A percentile compares a stretch with the other conserved stretches of the same genome.
phyloP scores from a whole-genome alignment of 2,113 vertebrate genomes.

The Prochilodus magdalenae region DNA sequence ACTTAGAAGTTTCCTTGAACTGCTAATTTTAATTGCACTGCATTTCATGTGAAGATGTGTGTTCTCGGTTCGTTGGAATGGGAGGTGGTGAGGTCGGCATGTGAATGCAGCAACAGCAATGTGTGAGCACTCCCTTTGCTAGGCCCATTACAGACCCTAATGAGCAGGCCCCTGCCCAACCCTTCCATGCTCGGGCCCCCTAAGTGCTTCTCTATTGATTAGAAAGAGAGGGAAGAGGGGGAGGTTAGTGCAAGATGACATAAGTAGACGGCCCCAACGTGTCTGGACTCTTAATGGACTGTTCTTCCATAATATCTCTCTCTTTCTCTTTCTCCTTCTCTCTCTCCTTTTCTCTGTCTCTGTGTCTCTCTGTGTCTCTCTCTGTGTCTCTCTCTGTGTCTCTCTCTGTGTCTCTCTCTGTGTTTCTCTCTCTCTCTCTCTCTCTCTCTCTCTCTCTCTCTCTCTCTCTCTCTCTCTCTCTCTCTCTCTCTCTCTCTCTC shows the following conservation, averaged over 20 bases:
- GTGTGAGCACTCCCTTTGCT: constrained; percentile 20
- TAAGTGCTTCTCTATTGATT: constrained; percentile 66
- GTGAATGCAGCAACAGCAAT: constrained; percentile 8
- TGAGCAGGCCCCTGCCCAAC: constrained; percentile 36
- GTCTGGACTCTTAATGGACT: constrained; percentile 60
- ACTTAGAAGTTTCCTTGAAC: not conserved
- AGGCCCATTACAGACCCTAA: constrained; percentile 39
- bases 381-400: not conserved
- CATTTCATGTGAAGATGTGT: not conserved
- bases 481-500: not conserved
- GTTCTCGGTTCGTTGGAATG: not conserved
- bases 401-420: constrained; percentile 12
- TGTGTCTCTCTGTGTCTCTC: too few relatives aligned
- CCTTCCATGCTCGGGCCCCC: constrained; percentile 33
- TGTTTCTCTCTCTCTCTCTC: constrained; percentile 11
- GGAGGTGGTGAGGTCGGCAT: not conserved
- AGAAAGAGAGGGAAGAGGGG: constrained; percentile 11
- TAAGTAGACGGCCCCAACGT: constrained; percentile 49
- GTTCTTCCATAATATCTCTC: constrained; percentile 32
- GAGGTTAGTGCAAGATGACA: constrained; percentile 51
- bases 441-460: too few relatives aligned
- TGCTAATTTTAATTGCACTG: not conserved
- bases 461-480: constrained; percentile 8
- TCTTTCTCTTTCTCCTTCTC: not conserved
- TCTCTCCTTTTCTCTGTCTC: not conserved